These are phyloP conservation scores for Caenorhabditis sp. DNA, from an alignment of 2,888 invertebrate genomes.

Conservation along the genomic window DNA sequence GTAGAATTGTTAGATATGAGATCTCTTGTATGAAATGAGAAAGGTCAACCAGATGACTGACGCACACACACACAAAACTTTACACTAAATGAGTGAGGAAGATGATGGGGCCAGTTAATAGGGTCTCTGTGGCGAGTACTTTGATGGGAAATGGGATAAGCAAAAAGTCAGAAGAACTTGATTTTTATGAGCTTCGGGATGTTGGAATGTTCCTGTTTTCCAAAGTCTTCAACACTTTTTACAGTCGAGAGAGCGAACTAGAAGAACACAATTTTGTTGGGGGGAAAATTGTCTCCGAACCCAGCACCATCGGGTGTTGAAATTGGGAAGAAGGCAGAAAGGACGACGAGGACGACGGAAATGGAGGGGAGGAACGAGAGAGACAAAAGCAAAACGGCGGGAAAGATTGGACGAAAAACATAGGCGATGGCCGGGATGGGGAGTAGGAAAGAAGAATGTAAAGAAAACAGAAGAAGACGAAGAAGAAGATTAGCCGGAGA, in stretches of 20 bases:
- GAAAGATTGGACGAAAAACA: constrained; percentile 17
- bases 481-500: constrained; percentile 42
- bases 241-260: too few relatives aligned
- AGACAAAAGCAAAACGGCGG: not conserved
- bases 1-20: too few relatives aligned
- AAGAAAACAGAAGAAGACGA: constrained; percentile 20
- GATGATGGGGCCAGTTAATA: constrained; percentile 4
- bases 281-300: constrained; percentile 8
- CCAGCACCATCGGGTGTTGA: too few relatives aligned
- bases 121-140: not conserved
- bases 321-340: not conserved
- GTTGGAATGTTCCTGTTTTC: too few relatives aligned
- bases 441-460: constrained; percentile 3
- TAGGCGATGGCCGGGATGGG: too few relatives aligned
- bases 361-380: not conserved
- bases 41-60: too few relatives aligned
- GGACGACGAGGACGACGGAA: not conserved
- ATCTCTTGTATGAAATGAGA: too few relatives aligned
- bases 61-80: constrained; percentile 5
- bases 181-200: too few relatives aligned
- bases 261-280: too few relatives aligned
- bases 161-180: too few relatives aligned
- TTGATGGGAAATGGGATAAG: constrained; percentile 6
- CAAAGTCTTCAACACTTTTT: too few relatives aligned
- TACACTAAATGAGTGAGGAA: constrained; percentile 26